These are phyloP conservation scores for Macrochelys suwanniensis DNA, from an alignment of 2,797 vertebrate species.

Conservation along the genomic window DNA sequence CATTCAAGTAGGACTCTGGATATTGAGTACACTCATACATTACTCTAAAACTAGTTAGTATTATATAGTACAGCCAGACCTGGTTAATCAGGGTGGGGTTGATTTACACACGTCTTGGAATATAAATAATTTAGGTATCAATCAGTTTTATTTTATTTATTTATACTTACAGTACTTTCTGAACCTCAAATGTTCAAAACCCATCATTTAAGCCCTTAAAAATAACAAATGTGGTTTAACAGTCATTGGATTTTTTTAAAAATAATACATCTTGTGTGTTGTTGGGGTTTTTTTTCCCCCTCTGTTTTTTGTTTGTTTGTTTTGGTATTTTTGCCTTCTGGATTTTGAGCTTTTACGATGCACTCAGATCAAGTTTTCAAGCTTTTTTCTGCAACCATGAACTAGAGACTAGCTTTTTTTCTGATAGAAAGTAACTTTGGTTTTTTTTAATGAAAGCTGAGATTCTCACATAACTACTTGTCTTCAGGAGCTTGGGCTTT, in stretches of 20 bases:
- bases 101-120: conserved; percentile 27
- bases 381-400: not conserved
- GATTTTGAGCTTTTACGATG: not conserved
- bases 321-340: not conserved
- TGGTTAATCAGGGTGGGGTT: conserved; percentile 14
- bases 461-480: not conserved
- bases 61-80: not conserved
- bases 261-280: not conserved
- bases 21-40: conserved; percentile 40
- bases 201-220: not conserved
- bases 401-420: not conserved
- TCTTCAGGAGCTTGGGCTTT: not conserved
- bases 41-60: conserved; percentile 42
- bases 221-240: not conserved
- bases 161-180: not conserved
- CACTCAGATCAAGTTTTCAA: conserved; percentile 16
- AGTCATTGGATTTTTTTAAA: not conserved
- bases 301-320: not conserved
- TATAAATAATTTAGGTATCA: conserved; percentile 41
- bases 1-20: not conserved
- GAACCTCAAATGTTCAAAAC: conserved; percentile 13
- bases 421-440: not conserved
- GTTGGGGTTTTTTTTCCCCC: not conserved
- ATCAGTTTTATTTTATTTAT: conserved; percentile 37
- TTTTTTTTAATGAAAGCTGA: not conserved